phyloP scores from a whole-genome alignment of 1,140 invertebrate species.

The Dendroctonus valens region DNA sequence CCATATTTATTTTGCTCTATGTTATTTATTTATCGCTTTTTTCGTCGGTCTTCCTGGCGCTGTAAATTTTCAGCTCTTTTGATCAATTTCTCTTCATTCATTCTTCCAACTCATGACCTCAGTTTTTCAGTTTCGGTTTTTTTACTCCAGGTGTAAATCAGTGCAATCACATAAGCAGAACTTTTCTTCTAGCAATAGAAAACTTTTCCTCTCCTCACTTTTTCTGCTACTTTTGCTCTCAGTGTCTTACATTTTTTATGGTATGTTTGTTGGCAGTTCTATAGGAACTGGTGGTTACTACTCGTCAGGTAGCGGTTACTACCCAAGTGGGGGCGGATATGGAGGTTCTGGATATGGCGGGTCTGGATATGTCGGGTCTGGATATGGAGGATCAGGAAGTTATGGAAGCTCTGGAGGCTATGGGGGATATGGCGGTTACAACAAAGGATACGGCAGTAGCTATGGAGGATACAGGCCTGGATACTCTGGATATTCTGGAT shows the following conservation, averaged over 20 bases:
- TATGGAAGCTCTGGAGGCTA: not conserved
- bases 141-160: too few relatives aligned
- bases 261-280: not conserved
- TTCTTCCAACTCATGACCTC: too few relatives aligned
- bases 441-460: not conserved
- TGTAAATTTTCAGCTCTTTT: too few relatives aligned
- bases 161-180: too few relatives aligned
- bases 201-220: not conserved
- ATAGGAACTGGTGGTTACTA: constrained; percentile 9
- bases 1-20: too few relatives aligned
- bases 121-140: too few relatives aligned
- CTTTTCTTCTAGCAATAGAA: too few relatives aligned
- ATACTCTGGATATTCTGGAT: constrained; percentile 9
- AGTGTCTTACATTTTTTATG: not conserved
- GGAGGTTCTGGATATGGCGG: too few relatives aligned
- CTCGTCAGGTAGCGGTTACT: not conserved
- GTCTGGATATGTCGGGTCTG: too few relatives aligned
- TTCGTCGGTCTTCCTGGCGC: too few relatives aligned
- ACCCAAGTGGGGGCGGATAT: constrained; percentile 1
- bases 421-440: constrained; percentile 1
- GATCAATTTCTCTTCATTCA: too few relatives aligned
- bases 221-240: not conserved
- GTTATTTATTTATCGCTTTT: too few relatives aligned
- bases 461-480: constrained; percentile 2
- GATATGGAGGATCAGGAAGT: not conserved